phyloP scores from a whole-genome alignment of 2,888 invertebrate genomes.

The Zootermopsis nevadensis region DNA sequence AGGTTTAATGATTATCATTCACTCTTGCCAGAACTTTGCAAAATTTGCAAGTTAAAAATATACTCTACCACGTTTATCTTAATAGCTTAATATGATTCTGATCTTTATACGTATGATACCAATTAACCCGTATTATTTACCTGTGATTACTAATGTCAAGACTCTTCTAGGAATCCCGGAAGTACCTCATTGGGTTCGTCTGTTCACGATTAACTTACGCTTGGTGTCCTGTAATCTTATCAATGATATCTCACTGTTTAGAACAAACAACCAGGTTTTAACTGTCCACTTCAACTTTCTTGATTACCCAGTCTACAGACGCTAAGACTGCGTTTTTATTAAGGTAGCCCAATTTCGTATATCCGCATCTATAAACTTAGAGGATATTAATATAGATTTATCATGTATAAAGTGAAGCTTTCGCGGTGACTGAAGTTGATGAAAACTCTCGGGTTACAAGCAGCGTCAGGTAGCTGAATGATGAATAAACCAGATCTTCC shows the following conservation, averaged over 20 bases:
- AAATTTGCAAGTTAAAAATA: too few relatives aligned
- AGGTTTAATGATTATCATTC: too few relatives aligned
- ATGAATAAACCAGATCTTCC: too few relatives aligned
- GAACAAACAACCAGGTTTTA: neutral
- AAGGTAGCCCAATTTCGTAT: neutral
- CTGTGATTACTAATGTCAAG: neutral
- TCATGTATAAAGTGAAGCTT: constrained; percentile 2
- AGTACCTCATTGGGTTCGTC: neutral
- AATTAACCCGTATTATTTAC: neutral
- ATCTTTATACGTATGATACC: neutral
- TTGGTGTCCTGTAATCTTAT: neutral
- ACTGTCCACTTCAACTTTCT: neutral
- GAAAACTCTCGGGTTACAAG: too few relatives aligned
- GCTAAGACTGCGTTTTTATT: neutral
- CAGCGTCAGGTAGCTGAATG: too few relatives aligned
- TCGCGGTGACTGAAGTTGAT: too few relatives aligned
- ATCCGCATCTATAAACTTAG: neutral
- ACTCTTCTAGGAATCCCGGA: neutral
- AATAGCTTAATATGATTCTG: neutral
- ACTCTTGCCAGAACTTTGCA: too few relatives aligned
- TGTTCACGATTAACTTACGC: neutral
- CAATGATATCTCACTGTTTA: neutral
- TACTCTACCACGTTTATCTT: too few relatives aligned
- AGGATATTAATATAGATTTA: constrained; percentile 4
- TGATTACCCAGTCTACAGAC: neutral